Base-by-base conservation (phyloP, 1,140 invertebrate species). In the Euura lappo region DNA sequence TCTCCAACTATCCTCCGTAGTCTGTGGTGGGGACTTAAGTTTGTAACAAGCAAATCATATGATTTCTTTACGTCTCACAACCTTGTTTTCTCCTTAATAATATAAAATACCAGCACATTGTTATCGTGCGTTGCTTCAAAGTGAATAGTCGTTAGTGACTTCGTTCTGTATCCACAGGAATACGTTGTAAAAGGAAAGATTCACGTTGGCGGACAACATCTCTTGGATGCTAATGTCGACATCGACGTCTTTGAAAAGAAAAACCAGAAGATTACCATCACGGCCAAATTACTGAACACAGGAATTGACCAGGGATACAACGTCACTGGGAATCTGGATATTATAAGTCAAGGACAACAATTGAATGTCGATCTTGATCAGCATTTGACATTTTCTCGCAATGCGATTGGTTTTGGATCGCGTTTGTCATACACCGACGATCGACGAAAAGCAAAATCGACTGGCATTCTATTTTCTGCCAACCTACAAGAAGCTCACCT, bases 211-310 rank as follows among this genome's bases (percentile, higher is more conserved):
- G 79, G 85, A 1, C 81, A 89, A 11, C 81, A 83, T 10, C 71
- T 87, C 6, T 65, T 89, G 2, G 87, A 89, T 67, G 83, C 83
- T 0, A 88, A 89, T 60, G 0, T 92, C 2, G 84, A 90, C 44
- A 83, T 93, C 11, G 92, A 94, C 77, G 78, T 93, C 6, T 93
- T 93, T 78, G 86, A 88, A 2, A 89, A 90, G 71, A 87, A 90
- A n/a, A 84, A 90, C 6, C 91, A 93, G 68, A 92, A 91, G 78
- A 87, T 93, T n/a, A 82, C 86, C 45, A 76, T 86, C 7, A 75
- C 77, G 10, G 83, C 80, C 3, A 86, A 88, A 64, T 47, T 86
- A 4, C 3, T 78, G 0, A 81, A 79, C 5, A 75, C 68, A 4
- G 10, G 76, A 0, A 74, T 88, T 4, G 74, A 77, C 0, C 76